A percentile compares a stretch with the other conserved stretches of the same genome.
Evolutionary conservation across 2,888 invertebrate species (phyloP).

Genomic region (Anarsia innoxiella): DNA sequence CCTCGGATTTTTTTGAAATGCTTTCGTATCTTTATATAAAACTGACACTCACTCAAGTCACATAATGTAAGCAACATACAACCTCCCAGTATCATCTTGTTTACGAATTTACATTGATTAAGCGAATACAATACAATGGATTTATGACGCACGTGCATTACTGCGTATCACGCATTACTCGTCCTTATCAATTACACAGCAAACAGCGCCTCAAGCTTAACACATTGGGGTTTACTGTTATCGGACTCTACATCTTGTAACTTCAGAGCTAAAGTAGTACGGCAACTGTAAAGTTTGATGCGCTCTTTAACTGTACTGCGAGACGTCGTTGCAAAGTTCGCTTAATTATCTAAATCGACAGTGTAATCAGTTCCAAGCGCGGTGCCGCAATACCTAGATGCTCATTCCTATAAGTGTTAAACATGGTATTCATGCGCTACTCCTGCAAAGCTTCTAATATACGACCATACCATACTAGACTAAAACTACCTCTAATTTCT

Average conservation of each 20-base stretch:
- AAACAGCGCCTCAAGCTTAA: too few species aligned
- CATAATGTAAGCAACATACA: conserved; percentile 27
- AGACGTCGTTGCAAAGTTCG: conserved; percentile 7
- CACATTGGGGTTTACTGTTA: too few species aligned
- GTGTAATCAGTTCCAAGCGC: not conserved
- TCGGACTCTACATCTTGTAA: too few species aligned
- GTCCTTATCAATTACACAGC: conserved; percentile 8
- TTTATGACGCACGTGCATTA: too few species aligned
- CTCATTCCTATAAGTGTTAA: conserved; percentile 18
- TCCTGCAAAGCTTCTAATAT: conserved; percentile 56
- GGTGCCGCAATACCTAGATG: conserved; percentile 18
- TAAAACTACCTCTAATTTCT: conserved; percentile 51
- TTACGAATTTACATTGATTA: conserved; percentile 56
- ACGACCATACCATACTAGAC: conserved; percentile 44
- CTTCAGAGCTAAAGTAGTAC: too few species aligned
- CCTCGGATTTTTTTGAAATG: too few species aligned
- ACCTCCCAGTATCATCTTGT: conserved; percentile 49
- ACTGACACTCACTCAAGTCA: too few species aligned
- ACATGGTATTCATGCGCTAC: conserved; percentile 43
- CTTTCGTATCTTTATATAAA: too few species aligned
- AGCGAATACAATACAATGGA: conserved; percentile 48
- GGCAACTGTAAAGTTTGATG: too few species aligned
- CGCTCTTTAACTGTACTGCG: too few species aligned
- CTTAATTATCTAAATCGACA: not conserved
- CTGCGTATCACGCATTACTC: conserved; percentile 26